Evolutionary conservation across 2,113 vertebrate species (phyloP), one percentile per base, ranked within the genome.

Genomic region (Xenotilapia leptura): DNA sequence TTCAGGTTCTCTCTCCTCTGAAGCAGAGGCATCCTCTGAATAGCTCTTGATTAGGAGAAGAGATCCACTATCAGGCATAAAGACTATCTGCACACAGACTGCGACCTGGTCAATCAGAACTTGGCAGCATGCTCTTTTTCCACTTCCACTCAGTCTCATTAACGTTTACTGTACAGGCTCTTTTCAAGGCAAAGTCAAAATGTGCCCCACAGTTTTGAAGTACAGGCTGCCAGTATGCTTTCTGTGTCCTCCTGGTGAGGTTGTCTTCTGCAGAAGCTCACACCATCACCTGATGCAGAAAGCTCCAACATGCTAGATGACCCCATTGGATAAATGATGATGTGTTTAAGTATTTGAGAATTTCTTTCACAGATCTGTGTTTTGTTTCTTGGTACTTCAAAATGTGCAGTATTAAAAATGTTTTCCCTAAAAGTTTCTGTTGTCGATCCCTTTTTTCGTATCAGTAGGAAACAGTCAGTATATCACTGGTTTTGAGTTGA

Each of bases 111-210:
- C 68, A 45, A 11, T 1, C 38, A 28, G 21, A 75, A 15, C 21
- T 28, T 26, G 14, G 40, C 68, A 3, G 40, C 21, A 17, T 26
- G 40, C 40, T 47, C 40, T 73, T 75, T 75, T 28, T 45, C 31
- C n/a, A 47, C 68, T 17, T 26, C 40, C 68, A 47, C 40, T 47
- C 40, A 17, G 68, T 75, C 68, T 75, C 40, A 47, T 45, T 75
- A 75, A 47, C 3, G 23, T 75, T 75, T 47, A 47, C 9, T 17
- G 15, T 47, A 11, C 23, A 75, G 23, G 6, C 10, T 75, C 8
- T 28, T 47, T 75, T 73, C 38, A 47, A 73, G 21, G 40, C 21
- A 45, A 75, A 75, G 40, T 73, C 40, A 17, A 45, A 73, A 5
- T 26, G n/a, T 42, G 12, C 12, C 38, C 68, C 38, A 26, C 12